These are phyloP conservation scores for Hypomesus transpacificus DNA, from an alignment of 2,113 vertebrate genomes.

Conservation along the genomic window DNA sequence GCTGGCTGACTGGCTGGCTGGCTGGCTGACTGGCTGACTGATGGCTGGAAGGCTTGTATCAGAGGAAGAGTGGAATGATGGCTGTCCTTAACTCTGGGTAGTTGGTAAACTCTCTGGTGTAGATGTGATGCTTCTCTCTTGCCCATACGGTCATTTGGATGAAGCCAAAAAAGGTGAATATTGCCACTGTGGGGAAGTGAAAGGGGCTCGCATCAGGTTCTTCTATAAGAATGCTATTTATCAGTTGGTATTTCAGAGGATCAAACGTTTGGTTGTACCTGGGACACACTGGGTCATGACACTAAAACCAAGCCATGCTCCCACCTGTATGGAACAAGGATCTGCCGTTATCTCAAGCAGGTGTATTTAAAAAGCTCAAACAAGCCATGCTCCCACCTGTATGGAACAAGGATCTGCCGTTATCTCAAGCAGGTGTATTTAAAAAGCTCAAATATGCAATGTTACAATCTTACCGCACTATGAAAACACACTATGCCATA, in stretches of 20 bases:
- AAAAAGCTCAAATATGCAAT: neutral
- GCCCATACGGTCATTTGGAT: constrained; percentile 75
- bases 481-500: too few species aligned
- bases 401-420: too few species aligned
- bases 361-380: too few species aligned
- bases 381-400: constrained; percentile 57
- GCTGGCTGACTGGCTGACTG: too few species aligned
- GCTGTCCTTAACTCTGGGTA: constrained; percentile 69
- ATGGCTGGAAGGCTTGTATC: constrained; percentile 24
- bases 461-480: neutral
- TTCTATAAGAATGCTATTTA: neutral
- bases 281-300: constrained; percentile 76
- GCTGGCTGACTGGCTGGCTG: too few species aligned
- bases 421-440: neutral
- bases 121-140: constrained; percentile 70
- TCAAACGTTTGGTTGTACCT: constrained; percentile 41
- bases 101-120: constrained; percentile 77
- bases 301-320: constrained; percentile 73
- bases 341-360: constrained; percentile 9
- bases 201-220: neutral
- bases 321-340: constrained; percentile 47
- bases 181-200: constrained; percentile 49
- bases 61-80: constrained; percentile 70
- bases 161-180: constrained; percentile 66
- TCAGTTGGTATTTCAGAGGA: too few species aligned